Percentiles rank a stretch among this genome's conserved stretches.
phyloP scores from a whole-genome alignment of 2,797 vertebrate species.

The Sternotherus odoratus region DNA sequence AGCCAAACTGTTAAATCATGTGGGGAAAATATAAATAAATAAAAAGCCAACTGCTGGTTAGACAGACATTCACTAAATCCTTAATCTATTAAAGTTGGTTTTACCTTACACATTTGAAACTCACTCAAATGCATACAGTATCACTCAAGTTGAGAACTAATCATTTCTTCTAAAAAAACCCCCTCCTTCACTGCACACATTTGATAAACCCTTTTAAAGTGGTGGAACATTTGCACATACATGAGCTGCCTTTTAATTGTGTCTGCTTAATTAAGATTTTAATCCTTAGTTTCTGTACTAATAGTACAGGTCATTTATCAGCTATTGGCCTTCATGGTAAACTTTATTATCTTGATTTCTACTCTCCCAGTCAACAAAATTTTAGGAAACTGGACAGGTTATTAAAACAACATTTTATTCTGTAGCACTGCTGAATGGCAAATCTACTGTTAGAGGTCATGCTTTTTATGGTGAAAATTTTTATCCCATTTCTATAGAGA shows the following conservation, averaged over 20 bases:
- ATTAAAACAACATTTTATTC: background rate
- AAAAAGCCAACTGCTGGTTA: background rate
- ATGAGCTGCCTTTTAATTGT: background rate
- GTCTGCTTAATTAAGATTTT: constrained; percentile 55
- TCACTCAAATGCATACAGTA: background rate
- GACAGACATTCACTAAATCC: background rate
- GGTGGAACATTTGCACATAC: background rate
- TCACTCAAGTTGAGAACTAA: background rate
- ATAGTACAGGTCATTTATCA: constrained; percentile 3
- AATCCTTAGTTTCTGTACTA: constrained; percentile 5
- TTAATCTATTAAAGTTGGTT: background rate
- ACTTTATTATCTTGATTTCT: constrained; percentile 28
- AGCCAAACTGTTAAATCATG: background rate
- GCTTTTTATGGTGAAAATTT: background rate
- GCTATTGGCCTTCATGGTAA: background rate
- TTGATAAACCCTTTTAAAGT: background rate
- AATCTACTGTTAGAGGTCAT: constrained; percentile 4
- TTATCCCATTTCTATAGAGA: background rate
- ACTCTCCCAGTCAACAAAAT: constrained; percentile 4
- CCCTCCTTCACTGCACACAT: background rate
- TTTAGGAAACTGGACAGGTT: constrained; percentile 40
- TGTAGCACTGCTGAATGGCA: constrained; percentile 5
- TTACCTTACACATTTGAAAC: background rate
- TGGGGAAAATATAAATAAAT: background rate
- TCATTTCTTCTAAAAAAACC: background rate